Percentiles rank a stretch among this genome's conserved stretches.
phyloP scores from a whole-genome alignment of 2,797 vertebrate genomes.

The Mus spretus region DNA sequence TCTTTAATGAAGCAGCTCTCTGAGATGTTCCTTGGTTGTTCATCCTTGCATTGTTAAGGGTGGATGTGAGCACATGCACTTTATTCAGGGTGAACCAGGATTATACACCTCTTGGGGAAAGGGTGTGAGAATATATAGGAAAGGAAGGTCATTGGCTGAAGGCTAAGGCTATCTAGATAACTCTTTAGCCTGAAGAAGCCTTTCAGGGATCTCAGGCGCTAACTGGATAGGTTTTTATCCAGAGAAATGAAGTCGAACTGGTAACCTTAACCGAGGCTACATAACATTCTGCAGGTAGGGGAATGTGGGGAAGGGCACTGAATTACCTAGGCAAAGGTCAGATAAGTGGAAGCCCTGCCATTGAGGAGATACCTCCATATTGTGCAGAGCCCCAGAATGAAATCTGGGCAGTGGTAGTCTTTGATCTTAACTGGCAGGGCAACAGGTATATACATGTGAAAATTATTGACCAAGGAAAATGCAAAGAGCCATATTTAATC shows the following conservation, averaged over 20 bases:
- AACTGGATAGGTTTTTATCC: neutral
- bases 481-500: constrained; percentile 14
- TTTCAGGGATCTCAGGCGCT: neutral
- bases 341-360: neutral
- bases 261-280: neutral
- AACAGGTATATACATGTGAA: neutral
- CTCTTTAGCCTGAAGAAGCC: neutral
- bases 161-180: neutral
- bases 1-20: too few species aligned
- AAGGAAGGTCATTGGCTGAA: neutral
- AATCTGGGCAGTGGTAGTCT: neutral
- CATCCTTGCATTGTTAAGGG: too few species aligned
- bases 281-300: neutral
- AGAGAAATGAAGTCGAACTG: neutral
- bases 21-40: too few species aligned
- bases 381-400: neutral
- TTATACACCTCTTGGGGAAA: too few species aligned
- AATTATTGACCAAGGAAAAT: constrained; percentile 1
- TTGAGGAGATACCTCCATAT: neutral
- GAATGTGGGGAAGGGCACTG: neutral
- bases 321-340: neutral
- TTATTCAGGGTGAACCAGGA: too few species aligned
- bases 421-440: neutral
- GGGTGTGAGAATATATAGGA: neutral
- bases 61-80: too few species aligned